Evolutionary conservation across 2,113 vertebrate species (phyloP).

Genomic region (Recurvirostra avosetta): DNA sequence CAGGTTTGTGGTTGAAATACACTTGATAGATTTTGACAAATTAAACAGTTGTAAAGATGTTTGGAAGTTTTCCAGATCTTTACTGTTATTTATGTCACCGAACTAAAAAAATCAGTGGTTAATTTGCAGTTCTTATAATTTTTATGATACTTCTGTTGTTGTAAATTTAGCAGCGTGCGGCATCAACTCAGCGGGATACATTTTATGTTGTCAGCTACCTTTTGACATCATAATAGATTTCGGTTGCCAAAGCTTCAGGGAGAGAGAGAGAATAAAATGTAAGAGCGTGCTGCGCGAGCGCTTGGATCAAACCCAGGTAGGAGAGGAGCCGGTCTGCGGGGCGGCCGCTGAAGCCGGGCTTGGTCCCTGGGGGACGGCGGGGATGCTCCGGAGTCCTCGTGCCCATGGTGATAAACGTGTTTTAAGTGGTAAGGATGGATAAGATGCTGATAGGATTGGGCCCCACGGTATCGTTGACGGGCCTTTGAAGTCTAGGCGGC

Average conservation of each 20-base stretch:
- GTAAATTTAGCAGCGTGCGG: constrained; percentile 70
- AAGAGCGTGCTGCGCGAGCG: not conserved
- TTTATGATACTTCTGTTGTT: constrained; percentile 75
- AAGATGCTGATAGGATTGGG: not conserved
- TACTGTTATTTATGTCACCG: constrained; percentile 76
- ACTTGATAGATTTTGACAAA: constrained; percentile 77
- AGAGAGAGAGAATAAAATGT: constrained; percentile 51
- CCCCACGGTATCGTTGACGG: rapidly evolving
- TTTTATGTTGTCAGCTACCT: constrained; percentile 79
- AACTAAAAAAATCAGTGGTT: constrained; percentile 70
- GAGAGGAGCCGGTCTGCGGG: not conserved
- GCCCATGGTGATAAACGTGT: not conserved
- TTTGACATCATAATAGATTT: constrained; percentile 82
- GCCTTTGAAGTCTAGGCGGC: not conserved
- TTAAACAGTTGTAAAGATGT: constrained; percentile 76
- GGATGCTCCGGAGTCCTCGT: not conserved
- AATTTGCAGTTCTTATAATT: constrained; percentile 79
- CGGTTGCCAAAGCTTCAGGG: constrained; percentile 69
- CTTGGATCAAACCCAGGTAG: constrained; percentile 53
- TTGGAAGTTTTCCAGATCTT: constrained; percentile 76
- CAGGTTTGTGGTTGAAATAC: constrained; percentile 72
- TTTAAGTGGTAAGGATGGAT: not conserved
- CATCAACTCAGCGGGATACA: constrained; percentile 70
- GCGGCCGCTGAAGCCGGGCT: not conserved
- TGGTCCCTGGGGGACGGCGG: not conserved